These are phyloP conservation scores for Hipposideros armiger DNA, from an alignment of 2,113 vertebrate species.

Conservation along the genomic window DNA sequence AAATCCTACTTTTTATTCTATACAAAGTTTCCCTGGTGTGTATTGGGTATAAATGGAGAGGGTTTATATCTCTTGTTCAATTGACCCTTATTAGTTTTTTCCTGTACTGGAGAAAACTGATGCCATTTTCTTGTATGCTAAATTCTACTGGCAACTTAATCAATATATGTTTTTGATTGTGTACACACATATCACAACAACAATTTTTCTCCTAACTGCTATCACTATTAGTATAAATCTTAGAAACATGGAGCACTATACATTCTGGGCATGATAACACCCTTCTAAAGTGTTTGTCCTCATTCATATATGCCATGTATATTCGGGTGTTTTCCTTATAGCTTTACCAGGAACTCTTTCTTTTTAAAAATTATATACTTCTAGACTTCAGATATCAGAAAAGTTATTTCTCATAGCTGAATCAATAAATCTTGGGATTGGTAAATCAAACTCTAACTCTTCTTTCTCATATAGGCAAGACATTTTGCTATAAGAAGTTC, in stretches of 20 bases:
- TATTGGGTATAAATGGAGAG: constrained; percentile 4
- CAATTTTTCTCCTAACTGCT: not conserved
- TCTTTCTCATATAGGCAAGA: not conserved
- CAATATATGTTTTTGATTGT: constrained; percentile 35
- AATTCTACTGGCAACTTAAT: constrained; percentile 13
- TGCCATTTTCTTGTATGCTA: not conserved
- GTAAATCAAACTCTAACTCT: not conserved
- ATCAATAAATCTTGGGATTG: not conserved
- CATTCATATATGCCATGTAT: not conserved
- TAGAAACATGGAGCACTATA: not conserved
- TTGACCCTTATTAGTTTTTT: constrained; percentile 59
- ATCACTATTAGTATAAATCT: not conserved
- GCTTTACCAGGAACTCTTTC: not conserved
- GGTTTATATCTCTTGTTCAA: constrained; percentile 9
- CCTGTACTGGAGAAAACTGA: constrained; percentile 39
- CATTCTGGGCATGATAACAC: not conserved
- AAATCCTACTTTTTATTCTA: constrained; percentile 7
- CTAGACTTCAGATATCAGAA: not conserved
- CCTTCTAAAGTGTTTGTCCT: not conserved
- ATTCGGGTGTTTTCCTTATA: not conserved
- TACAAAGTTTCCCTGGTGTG: not conserved
- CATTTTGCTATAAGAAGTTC: not conserved
- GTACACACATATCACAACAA: not conserved
- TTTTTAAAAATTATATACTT: not conserved
- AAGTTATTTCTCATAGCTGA: not conserved